Conservation (phyloP, 1,140 invertebrate species). For the Ridgeia piscesae region DNA sequence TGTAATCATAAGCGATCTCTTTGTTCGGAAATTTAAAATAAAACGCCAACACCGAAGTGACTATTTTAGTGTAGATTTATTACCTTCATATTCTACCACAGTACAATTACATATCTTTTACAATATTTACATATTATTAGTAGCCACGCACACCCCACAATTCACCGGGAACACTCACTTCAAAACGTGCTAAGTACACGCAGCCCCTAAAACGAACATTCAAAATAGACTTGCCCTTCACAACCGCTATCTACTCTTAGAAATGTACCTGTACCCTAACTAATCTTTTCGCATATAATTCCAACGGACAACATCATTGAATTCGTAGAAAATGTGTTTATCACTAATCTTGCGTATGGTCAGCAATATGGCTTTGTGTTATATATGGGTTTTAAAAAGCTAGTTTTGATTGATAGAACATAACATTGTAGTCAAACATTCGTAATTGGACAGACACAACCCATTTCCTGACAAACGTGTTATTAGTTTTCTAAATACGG, state of each 20-base stretch:
- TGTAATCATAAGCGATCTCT: no score
- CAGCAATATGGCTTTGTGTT: no score
- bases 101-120: background rate
- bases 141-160: constrained; percentile 3
- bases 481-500: no score
- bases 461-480: no score
- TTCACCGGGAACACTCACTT: background rate
- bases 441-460: no score
- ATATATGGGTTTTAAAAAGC: no score
- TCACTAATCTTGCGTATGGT: no score
- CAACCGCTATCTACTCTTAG: background rate
- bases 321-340: background rate
- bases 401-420: no score
- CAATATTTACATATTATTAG: constrained; percentile 2
- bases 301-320: background rate
- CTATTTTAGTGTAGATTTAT: background rate
- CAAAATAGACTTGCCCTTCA: background rate
- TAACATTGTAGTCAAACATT: no score
- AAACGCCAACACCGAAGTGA: background rate
- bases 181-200: background rate
- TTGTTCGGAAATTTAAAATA: background rate
- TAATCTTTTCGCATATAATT: background rate
- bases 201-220: background rate
- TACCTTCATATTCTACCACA: background rate
- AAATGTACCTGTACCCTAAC: background rate